Base-by-base conservation (phyloP, 2,113 vertebrate genomes). In the Phaetusa simplex region DNA sequence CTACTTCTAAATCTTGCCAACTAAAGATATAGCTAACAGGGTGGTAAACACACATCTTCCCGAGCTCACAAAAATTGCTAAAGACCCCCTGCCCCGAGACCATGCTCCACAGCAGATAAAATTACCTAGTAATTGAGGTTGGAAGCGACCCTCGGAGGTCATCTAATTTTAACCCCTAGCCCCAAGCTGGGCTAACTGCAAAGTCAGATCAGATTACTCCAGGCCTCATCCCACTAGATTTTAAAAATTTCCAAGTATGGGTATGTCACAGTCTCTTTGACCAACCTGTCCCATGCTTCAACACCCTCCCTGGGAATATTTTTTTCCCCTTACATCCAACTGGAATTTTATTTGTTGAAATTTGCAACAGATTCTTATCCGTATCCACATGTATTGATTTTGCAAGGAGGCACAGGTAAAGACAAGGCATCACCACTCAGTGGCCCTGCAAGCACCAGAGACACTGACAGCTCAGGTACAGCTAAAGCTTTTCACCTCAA, bases 111-210 rank as follows among this genome's bases (percentile, higher is more conserved):
- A 52, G 27, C 14, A 92, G 53, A 82, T 29, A 86, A 78, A 88
- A 23, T 53, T 69, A 67, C 21, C n/a, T 72, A 83, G 59, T 78
- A 58, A 89, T 8, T 87, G 65, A 87, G 22, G 32, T 11, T 78
- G 42, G 34, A 89, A 89, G 10, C 18, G 42, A 83, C n/a, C 64
- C 43, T 61, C 0, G 0, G 53, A 61, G 53, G 38, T 83, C 80
- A 92, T 61, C 86, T 96, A 52, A 52, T 95, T 95, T 95, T 65
- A 97, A 79, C 79, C 62, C n/a, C 32, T n/a, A 74, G 34, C 50
- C 85, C 55, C 88, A 87, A 71, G 52, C 8, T 52, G 32, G 26
- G 27, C 80, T 90, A 85, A 72, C 66, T 72, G 23, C 82, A 72
- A 65, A 81, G 45, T n/a, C 67, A 77, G 49, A 90, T 88, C 64